A percentile compares a stretch with the other conserved stretches of the same genome.
Evolutionary conservation across 2,797 vertebrate genomes (phyloP).

Genomic region (Sus cebifrons): DNA sequence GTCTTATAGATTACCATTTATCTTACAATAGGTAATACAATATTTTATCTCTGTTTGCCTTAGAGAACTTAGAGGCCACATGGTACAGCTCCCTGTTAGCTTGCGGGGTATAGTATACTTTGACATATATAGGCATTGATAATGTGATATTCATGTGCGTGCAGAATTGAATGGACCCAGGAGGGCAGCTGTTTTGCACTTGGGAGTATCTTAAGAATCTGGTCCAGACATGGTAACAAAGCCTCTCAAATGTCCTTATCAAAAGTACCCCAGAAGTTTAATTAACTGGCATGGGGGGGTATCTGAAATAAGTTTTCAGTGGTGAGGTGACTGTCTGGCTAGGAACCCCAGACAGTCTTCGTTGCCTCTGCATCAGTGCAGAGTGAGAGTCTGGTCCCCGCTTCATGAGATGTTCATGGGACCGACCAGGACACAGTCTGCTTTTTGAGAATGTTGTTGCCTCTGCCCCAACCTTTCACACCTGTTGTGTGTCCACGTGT

Average conservation of each 20-base stretch:
- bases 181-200: background rate
- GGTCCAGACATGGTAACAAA: background rate
- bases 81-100: background rate
- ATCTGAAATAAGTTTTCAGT: background rate
- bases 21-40: background rate
- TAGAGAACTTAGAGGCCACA: background rate
- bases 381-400: background rate
- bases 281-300: background rate
- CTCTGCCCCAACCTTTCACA: background rate
- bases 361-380: background rate
- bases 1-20: background rate
- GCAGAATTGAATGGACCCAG: background rate
- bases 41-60: background rate
- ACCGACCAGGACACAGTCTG: background rate
- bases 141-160: rapidly evolving
- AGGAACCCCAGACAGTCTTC: too few species aligned
- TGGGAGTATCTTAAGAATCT: background rate
- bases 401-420: background rate
- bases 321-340: background rate
- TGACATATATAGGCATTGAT: background rate
- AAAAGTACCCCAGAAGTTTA: background rate
- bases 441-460: background rate
- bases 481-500: background rate
- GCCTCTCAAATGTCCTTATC: background rate
- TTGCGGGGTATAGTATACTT: background rate